Percentiles rank a stretch among this genome's conserved stretches.
Conservation (phyloP, 2,888 invertebrate species). For the Polyploca ridens region DNA sequence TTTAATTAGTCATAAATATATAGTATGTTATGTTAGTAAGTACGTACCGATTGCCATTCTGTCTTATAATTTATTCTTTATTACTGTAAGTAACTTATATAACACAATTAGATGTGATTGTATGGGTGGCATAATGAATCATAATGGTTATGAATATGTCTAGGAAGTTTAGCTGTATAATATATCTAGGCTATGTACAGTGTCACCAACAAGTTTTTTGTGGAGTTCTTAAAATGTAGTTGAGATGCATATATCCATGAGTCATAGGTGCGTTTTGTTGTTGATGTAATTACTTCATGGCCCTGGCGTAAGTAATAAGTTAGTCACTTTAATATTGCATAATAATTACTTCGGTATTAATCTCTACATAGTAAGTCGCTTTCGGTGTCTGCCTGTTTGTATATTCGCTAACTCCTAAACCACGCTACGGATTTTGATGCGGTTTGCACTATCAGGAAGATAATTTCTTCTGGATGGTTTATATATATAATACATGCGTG, state of each 20-base stretch:
- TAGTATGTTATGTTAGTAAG: neutral
- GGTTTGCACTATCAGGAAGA: too few relatives aligned
- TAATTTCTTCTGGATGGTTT: too few relatives aligned
- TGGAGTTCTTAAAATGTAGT: neutral
- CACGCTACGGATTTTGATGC: too few relatives aligned
- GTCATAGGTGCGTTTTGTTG: neutral
- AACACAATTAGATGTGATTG: neutral
- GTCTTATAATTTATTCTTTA: neutral
- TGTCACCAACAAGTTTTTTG: neutral
- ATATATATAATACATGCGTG: too few relatives aligned
- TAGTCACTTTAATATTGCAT: too few relatives aligned
- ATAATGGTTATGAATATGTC: neutral
- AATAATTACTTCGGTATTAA: too few relatives aligned
- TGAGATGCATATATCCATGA: neutral
- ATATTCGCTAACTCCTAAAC: too few relatives aligned
- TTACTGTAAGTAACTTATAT: neutral
- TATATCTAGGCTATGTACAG: neutral
- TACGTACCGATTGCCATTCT: neutral
- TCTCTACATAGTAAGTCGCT: too few relatives aligned
- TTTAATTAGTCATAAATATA: neutral
- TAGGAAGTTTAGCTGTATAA: neutral
- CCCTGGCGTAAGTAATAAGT: neutral
- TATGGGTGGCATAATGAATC: constrained; percentile 1
- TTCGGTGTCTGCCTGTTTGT: too few relatives aligned
- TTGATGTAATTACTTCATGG: neutral